A percentile compares a stretch with the other conserved stretches of the same genome.
Conservation (phyloP, 2,797 vertebrate genomes). For the Poecilia velifera region DNA sequence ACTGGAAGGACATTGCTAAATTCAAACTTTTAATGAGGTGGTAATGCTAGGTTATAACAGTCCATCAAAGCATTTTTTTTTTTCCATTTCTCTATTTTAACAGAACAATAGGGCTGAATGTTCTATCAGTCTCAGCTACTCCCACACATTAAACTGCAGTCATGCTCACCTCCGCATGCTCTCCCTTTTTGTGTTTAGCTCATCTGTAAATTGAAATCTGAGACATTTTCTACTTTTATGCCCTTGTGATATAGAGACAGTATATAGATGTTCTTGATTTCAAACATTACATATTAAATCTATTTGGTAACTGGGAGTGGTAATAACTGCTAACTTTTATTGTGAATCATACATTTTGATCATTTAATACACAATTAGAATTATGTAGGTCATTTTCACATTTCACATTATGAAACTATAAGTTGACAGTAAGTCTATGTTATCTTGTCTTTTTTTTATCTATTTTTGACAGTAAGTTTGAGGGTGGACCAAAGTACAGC, state of each 20-base stretch:
- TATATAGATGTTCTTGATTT: not conserved
- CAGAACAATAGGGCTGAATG: not conserved
- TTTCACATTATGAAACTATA: not conserved
- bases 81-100: not conserved
- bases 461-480: no score
- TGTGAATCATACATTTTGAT: not conserved
- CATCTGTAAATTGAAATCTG: not conserved
- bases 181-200: not conserved
- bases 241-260: not conserved
- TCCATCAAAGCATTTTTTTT: not conserved
- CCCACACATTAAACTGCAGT: not conserved
- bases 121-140: not conserved
- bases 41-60: not conserved
- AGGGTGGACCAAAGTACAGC: no score
- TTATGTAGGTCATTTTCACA: not conserved
- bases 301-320: not conserved
- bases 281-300: not conserved
- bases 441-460: not conserved
- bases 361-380: not conserved
- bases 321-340: not conserved
- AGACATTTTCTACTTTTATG: not conserved
- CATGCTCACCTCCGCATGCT: not conserved
- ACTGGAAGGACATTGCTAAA: not conserved
- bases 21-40: constrained; percentile 5
- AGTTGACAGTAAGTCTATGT: not conserved